These are phyloP conservation scores for Cichladusa arquata DNA, from an alignment of 2,113 vertebrate species.

Conservation along the genomic window DNA sequence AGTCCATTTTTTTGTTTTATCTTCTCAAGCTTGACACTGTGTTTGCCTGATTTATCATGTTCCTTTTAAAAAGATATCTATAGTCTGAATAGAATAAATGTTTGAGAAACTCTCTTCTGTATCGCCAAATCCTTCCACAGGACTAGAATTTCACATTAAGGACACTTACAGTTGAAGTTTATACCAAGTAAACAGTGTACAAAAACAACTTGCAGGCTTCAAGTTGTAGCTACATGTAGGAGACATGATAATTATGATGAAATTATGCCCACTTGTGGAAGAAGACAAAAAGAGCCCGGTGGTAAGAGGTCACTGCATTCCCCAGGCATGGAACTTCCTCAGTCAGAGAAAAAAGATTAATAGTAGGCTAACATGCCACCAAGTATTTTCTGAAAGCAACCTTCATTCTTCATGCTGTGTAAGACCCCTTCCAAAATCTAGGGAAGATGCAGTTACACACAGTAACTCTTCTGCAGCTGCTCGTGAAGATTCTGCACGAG, in stretches of 20 bases:
- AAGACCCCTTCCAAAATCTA: background rate
- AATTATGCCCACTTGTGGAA: conserved; percentile 10
- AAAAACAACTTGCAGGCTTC: background rate
- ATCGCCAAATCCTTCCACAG: background rate
- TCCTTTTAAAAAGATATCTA: background rate
- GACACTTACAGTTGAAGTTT: background rate
- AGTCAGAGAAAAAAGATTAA: background rate
- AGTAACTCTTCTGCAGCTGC: background rate
- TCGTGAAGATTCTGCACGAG: fast-evolving
- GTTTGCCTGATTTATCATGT: background rate
- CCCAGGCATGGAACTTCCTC: background rate
- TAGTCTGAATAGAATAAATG: background rate
- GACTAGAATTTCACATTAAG: background rate
- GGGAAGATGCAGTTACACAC: background rate
- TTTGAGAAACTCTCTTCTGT: background rate
- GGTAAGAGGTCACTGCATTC: background rate
- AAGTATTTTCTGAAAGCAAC: background rate
- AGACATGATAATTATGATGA: background rate
- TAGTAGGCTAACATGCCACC: background rate
- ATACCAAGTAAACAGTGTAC: background rate
- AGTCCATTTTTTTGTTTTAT: background rate
- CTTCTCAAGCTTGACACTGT: background rate
- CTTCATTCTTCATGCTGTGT: background rate
- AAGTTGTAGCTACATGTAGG: background rate
- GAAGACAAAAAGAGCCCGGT: background rate